Base-by-base conservation (phyloP, 2,797 vertebrate genomes). In the Rhabdophis nuchalis region DNA sequence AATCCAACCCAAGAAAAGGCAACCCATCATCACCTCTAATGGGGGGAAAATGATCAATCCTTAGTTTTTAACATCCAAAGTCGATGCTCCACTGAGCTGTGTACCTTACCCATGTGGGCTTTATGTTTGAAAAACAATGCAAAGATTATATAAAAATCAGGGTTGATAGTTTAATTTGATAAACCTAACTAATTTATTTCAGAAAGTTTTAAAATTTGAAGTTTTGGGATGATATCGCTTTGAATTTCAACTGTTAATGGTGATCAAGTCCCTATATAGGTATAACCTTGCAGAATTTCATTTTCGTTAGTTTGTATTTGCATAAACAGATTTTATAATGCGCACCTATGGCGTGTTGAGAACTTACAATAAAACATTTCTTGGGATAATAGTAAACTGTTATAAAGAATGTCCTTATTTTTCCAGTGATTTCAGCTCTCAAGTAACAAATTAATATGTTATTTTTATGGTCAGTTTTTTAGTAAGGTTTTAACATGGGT, bases 311-410 rank as follows among this genome's bases (percentile, higher is more conserved):
- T 91, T 25, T 6, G 14, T 46, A 68, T 77, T 36, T 36, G 8
- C 4, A 4, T 93, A 89, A 54, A 91, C 93, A 92, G 0, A 68
- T 87, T 89, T 93, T 58, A 93, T 93, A 14, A 89, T 72, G 18
- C 16, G 23, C 23, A 54, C 14, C 20, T 4, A 4, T 92, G 0
- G n/a, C 32, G 92, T 93, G 94, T 93, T 90, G 92, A 91, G 12
- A 82, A 87, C 25, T 2, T 91, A 46, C 56, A 89, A 7, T 86
- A 52, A 64, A 88, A 85, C n/a, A 2, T 54, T 88, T 36, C 11
- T 1, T 88, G 16, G 90, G 90, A 92, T 89, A 85, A 29, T 54
- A 61, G 27, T 0, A 4, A 57, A 3, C 60, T 4, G 7, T 32
- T 92, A 46, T 64, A 20, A 56, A 92, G 6, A 77, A 3, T 32